Evolutionary conservation across 1,140 invertebrate species (phyloP).

Genomic region (Lepidurus packardi): DNA sequence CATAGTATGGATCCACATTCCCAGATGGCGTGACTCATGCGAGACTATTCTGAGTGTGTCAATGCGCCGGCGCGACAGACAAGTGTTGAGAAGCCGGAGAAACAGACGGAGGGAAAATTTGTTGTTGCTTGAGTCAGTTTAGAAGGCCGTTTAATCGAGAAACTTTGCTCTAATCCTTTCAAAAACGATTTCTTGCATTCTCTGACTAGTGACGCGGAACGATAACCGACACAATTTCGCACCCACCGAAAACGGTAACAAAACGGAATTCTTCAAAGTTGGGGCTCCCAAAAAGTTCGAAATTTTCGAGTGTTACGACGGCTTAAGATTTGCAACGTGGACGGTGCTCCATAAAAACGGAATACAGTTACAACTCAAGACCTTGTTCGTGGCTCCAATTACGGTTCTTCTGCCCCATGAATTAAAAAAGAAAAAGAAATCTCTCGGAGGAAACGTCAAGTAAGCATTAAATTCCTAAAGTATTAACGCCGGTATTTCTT

Average conservation of each 20-base stretch:
- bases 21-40: constrained; percentile 17
- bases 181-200: neutral
- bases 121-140: neutral
- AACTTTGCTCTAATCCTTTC: neutral
- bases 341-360: neutral
- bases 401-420: neutral
- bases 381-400: neutral
- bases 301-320: neutral
- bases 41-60: neutral
- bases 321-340: constrained; percentile 5
- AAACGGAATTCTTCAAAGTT: neutral
- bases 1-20: neutral
- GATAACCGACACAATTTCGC: neutral
- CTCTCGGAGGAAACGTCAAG: neutral
- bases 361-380: constrained; percentile 11
- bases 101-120: neutral
- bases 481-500: neutral
- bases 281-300: neutral
- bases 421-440: neutral
- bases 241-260: neutral
- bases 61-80: neutral
- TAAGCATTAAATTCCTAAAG: neutral
- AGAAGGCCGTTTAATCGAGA: neutral
- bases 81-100: constrained; percentile 17
- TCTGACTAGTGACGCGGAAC: neutral